Evolutionary conservation across 2,797 vertebrate genomes (phyloP), one percentile per base, ranked within the genome.

Genomic region (Sebastiscus albofasciatus): DNA sequence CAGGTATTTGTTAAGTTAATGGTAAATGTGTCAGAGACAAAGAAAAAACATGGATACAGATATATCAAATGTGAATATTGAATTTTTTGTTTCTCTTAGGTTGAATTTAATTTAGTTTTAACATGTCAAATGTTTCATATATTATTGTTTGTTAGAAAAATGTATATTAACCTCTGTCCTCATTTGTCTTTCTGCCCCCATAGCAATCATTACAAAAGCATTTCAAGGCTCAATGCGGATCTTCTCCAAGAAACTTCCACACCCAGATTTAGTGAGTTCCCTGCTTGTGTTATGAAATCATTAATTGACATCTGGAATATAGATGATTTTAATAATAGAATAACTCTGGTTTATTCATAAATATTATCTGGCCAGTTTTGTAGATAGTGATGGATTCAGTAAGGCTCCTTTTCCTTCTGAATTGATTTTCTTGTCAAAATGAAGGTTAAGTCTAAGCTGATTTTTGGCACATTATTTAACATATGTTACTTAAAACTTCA

Each of bases 171-270:
- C 14, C 9, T 73, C 4, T 71, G 11, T 62, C 6, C 12, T 61
- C n/a, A 2, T 60, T 34, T 84, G 2, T 89, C 24, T 75, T 68
- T 42, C 59, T 84, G 20, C 26, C 20, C 16, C 77, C n/a, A 34
- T 83, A 99, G 98, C 98, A 73, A 98, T 96, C 11, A 92, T 99
- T 79, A 97, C 97, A 0, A 97, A 99, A 56, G 98, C 97, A 13
- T 99, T 99, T 93, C 98, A 99, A 92, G 98, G 98, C 54, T 98
- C 97, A 74, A 99, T 99, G 98, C 93, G 98, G 77, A 99, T 99
- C 86, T 99, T 99, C 94, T 98, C 98, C 75, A 99, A 99, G 91
- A 99, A 99, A 75, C 96, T 99, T 78, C 98, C 98, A 13, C 98
- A 99, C 77, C 98, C 98, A 10, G 98, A 99, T 84, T 91, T 98